Conservation (phyloP, 1,140 invertebrate species). For the Zaprionus ornatus region DNA sequence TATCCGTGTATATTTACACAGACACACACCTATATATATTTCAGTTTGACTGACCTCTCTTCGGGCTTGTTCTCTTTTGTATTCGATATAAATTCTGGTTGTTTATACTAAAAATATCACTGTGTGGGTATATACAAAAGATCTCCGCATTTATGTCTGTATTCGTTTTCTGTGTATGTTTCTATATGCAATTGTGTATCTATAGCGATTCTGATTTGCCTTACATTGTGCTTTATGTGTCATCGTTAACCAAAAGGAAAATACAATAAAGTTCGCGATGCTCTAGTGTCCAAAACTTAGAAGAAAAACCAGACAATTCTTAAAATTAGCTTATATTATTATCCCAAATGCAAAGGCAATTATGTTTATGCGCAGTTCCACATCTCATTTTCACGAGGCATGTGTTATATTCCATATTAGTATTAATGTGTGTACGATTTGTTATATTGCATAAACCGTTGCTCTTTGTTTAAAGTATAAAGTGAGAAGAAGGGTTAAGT, state of each 20-base stretch:
- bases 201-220: slow-evolving; percentile 24
- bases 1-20: slow-evolving; percentile 8
- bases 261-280: slow-evolving; percentile 27
- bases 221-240: slow-evolving; percentile 39
- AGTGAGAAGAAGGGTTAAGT: not conserved
- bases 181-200: slow-evolving; percentile 14
- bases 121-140: slow-evolving; percentile 72
- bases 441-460: not conserved
- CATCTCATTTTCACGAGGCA: not conserved
- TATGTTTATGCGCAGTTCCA: slow-evolving; percentile 5
- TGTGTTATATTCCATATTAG: not conserved
- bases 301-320: slow-evolving; percentile 11
- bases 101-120: slow-evolving; percentile 83
- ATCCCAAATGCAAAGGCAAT: not conserved
- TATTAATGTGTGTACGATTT: not conserved
- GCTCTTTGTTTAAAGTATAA: not conserved
- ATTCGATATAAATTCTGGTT: slow-evolving; percentile 68
- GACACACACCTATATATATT: not conserved
- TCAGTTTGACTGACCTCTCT: slow-evolving; percentile 30
- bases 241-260: slow-evolving; percentile 25
- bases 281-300: slow-evolving; percentile 32
- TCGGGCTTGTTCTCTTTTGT: slow-evolving; percentile 32
- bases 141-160: slow-evolving; percentile 14
- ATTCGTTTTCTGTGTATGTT: not conserved
- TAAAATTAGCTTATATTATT: slow-evolving; percentile 7